Base-by-base conservation (phyloP, 2,113 vertebrate genomes). In the Cyanistes caeruleus region DNA sequence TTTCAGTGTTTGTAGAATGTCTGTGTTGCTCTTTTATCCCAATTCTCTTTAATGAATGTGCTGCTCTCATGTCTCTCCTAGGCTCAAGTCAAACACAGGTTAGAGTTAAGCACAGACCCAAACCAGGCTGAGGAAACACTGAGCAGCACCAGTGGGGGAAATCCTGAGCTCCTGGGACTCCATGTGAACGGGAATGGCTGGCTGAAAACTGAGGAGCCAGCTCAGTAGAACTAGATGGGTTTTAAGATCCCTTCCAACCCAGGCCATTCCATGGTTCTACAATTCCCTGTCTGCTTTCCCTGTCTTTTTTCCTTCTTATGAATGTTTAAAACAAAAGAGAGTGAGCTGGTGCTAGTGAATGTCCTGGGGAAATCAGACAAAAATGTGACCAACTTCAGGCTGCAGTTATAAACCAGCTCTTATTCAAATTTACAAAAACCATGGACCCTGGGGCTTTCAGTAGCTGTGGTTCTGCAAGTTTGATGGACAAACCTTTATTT, bases 401-500 rank as follows among this genome's bases (percentile, higher is more conserved):
- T 90, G 67, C 73, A 59, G 30, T 31, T 55, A 63, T 16, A 80
- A 94, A 92, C 37, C 79, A 92, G 58, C 55, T 70, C 35, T 79
- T 68, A 62, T 3, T 80, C 59, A 74, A 48, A 89, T 80, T 77
- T 56, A 89, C 75, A 77, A 65, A 92, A 80, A 33, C 43, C 79
- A 25, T 0, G 4, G 89, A 20, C 62, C 58, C 52, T 48, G 79
- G 79, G 73, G 90, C 53, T 86, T 91, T 89, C 48, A 59, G 64
- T 5, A 55, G n/a, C 90, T 86, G 41, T 37, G 90, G 27, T 62
- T 90, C 79, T 55, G 35, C 7, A 79, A 70, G 6, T 60, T 49
- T 86, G 52, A 86, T 78, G 83, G 44, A 52, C 85, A 92, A 95
- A 95, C 73, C 72, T 95, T 92, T 90, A 69, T 86, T 84, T 92